phyloP scores from a whole-genome alignment of 2,888 invertebrate species.

The Bombylius major region DNA sequence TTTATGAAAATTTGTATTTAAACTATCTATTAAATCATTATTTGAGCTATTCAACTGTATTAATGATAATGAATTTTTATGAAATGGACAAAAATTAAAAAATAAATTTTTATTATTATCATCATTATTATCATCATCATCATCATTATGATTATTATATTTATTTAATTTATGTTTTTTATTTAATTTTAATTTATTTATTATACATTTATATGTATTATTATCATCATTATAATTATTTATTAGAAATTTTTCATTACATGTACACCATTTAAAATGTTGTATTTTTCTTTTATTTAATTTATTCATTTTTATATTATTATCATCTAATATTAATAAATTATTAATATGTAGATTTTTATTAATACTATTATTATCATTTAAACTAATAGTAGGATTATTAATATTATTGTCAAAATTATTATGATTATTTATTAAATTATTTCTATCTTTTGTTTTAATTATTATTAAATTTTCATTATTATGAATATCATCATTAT shows the following conservation, averaged over 20 bases:
- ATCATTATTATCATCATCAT: background rate
- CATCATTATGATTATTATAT: too few relatives aligned
- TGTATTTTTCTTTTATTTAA: background rate
- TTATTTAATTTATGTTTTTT: too few relatives aligned
- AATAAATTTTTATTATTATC: background rate
- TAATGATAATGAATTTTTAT: slow-evolving; percentile 9
- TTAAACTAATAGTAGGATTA: too few relatives aligned
- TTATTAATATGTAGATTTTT: too few relatives aligned
- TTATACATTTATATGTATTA: too few relatives aligned
- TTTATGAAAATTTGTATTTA: slow-evolving; percentile 5
- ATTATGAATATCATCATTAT: background rate
- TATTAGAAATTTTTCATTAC: background rate
- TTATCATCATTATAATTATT: background rate
- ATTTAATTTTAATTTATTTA: too few relatives aligned
- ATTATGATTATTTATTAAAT: too few relatives aligned
- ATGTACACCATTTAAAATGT: background rate
- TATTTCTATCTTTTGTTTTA: background rate
- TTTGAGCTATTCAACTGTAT: slow-evolving; percentile 8
- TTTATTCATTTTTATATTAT: background rate
- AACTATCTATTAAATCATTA: slow-evolving; percentile 5
- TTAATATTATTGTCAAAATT: too few relatives aligned
- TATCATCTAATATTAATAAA: too few relatives aligned
- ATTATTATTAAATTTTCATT: background rate
- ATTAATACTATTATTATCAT: too few relatives aligned
- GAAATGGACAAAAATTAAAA: slow-evolving; percentile 6